Evolutionary conservation across 2,888 invertebrate genomes (phyloP), one percentile per base, ranked within the genome.

Genomic region (Pasiphila rectangulata): DNA sequence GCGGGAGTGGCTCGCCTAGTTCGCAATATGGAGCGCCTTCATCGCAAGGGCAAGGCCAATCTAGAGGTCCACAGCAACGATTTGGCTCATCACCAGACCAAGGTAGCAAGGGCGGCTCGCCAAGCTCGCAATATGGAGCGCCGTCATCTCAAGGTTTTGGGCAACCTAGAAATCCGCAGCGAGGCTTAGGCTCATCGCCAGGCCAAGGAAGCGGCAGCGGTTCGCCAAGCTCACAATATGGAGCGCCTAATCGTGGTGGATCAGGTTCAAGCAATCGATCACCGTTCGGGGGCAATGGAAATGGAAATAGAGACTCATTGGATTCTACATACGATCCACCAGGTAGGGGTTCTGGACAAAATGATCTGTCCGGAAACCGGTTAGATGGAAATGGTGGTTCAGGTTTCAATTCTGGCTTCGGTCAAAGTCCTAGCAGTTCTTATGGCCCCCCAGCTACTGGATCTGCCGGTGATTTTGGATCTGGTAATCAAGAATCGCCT

Each of bases 391-490:
- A 52, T 43, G 54, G 57, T 40, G 57, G 56, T 15, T 63, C 61
- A 41, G 63, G 58, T 9, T 56, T 54, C 4, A 54, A 58, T 24
- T 50, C 61, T 1, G 62, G 61, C 23, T 69, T 67, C 41, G 69
- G 70, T 15, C 74, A 77, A 59, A 59, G 55, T 35, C 83, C 83
- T 2, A 79, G 81, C 23, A 78, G 65, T 46, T 81, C 85, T 3
- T 85, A 86, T 51, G 85, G 84, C 1, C 74, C 83, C 17, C 85
- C 86, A 23, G 65, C 78, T 16, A 70, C 67, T 17, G 77, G 76
- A 17, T 57, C 71, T 30, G 47, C 65, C 2, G 60, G 59, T 32
- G 69, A 64, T 9, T 64, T 64, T 29, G 57, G 64, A 24, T 59
- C 61, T 10, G 65, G 64, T 27, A 57, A 66, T 36, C 75, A 66